A percentile compares a stretch with the other conserved stretches of the same genome.
These are phyloP conservation scores for Athalia circularis DNA, from an alignment of 2,888 invertebrate species.

Conservation along the genomic window DNA sequence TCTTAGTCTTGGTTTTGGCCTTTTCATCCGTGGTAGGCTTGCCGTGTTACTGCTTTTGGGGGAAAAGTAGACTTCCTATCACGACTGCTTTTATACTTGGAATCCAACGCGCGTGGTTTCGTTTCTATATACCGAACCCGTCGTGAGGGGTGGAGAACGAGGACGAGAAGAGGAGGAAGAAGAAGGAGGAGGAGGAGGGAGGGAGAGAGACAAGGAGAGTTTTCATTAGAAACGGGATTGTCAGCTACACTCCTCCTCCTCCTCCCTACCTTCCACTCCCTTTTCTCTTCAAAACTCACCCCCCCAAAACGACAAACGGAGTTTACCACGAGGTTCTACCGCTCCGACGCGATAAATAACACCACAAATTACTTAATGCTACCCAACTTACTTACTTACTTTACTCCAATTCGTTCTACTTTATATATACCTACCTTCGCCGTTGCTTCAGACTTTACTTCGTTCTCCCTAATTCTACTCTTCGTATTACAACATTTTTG, in stretches of 20 bases:
- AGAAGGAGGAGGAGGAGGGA: too few species aligned
- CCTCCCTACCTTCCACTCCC: neutral
- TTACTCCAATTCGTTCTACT: conserved; percentile 41
- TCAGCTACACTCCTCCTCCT: conserved; percentile 64
- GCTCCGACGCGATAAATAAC: conserved; percentile 65
- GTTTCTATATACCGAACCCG: too few species aligned
- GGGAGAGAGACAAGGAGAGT: conserved; percentile 54
- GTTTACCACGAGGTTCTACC: conserved; percentile 43
- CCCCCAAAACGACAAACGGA: conserved; percentile 42
- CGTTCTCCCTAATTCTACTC: conserved; percentile 27
- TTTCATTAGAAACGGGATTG: conserved; percentile 68
- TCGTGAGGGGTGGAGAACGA: conserved; percentile 43
- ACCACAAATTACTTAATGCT: conserved; percentile 67
- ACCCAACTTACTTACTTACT: conserved; percentile 50
- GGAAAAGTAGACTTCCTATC: conserved; percentile 47
- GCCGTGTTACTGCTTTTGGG: conserved; percentile 53
- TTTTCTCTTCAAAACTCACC: too few species aligned
- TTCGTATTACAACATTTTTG: neutral
- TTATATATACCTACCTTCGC: neutral
- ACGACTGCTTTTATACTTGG: conserved; percentile 30
- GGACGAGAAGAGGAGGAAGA: conserved; percentile 44
- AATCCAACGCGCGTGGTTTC: too few species aligned
- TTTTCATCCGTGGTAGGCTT: conserved; percentile 43
- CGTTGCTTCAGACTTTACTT: conserved; percentile 14
- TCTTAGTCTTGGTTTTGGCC: conserved; percentile 49